Conservation (phyloP, 1,140 invertebrate species). For the Drosophila mayri region DNA sequence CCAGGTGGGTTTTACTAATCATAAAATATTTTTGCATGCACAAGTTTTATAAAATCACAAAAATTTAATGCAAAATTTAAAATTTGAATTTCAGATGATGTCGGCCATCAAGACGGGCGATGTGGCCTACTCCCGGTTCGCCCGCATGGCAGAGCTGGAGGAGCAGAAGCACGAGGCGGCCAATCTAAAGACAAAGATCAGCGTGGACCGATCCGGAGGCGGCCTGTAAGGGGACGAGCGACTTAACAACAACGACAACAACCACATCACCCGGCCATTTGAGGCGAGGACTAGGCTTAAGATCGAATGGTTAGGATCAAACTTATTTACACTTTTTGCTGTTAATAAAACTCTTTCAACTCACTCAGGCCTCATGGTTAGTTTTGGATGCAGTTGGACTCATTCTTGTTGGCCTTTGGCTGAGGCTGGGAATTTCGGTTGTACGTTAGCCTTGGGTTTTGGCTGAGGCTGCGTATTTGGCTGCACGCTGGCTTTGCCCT, state of each 20-base stretch:
- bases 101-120: slow-evolving; percentile 97
- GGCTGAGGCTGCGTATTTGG: background rate
- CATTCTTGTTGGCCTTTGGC: background rate
- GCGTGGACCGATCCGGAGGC: slow-evolving; percentile 96
- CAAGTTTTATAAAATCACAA: background rate
- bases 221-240: slow-evolving; percentile 89
- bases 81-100: slow-evolving; percentile 91
- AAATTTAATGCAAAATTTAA: background rate
- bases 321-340: slow-evolving; percentile 69
- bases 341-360: slow-evolving; percentile 76
- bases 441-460: background rate
- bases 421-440: background rate
- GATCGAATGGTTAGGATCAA: slow-evolving; percentile 56
- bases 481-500: background rate
- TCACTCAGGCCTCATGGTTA: slow-evolving; percentile 12
- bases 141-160: slow-evolving; percentile 95
- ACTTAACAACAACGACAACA: slow-evolving; percentile 59
- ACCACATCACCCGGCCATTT: slow-evolving; percentile 31
- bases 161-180: slow-evolving; percentile 92
- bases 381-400: background rate
- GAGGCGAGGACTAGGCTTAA: slow-evolving; percentile 57
- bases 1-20: slow-evolving; percentile 89
- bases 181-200: slow-evolving; percentile 91
- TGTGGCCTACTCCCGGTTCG: slow-evolving; percentile 96
- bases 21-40: background rate